phyloP scores from a whole-genome alignment of 2,113 vertebrate genomes.

The Lagopus leucura region DNA sequence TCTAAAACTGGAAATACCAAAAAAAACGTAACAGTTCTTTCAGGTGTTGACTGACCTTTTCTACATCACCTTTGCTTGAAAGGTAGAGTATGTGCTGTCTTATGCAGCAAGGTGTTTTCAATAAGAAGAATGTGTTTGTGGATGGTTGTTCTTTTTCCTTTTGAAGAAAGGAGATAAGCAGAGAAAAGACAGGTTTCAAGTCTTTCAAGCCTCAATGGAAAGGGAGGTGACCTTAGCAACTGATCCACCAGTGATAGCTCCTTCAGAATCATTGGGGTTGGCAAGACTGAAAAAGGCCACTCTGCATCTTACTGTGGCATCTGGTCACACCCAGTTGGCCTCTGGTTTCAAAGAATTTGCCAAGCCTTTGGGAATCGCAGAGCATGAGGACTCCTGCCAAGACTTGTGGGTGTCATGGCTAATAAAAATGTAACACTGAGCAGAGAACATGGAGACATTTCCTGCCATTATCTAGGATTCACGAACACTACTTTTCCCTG shows the following conservation, averaged over 20 bases:
- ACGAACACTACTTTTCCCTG: background rate
- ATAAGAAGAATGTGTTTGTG: background rate
- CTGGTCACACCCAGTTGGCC: background rate
- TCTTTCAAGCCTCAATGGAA: background rate
- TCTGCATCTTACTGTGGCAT: background rate
- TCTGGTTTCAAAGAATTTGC: background rate
- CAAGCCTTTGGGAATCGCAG: background rate
- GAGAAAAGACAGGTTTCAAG: background rate
- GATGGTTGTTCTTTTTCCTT: background rate
- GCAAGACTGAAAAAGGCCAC: background rate
- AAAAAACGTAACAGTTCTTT: background rate
- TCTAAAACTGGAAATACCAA: constrained; percentile 35
- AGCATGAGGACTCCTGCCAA: background rate
- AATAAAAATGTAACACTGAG: background rate
- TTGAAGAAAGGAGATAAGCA: background rate
- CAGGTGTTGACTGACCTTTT: background rate
- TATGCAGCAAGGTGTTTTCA: background rate
- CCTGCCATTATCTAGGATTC: background rate
- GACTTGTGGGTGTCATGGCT: background rate
- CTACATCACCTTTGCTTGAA: background rate
- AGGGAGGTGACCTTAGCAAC: background rate
- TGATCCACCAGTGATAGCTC: background rate
- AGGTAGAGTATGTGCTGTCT: background rate
- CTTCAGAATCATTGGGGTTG: background rate
- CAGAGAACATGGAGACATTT: background rate